These are phyloP conservation scores for Himalopsyche kuldschensis DNA, from an alignment of 2,888 invertebrate species.

Conservation along the genomic window DNA sequence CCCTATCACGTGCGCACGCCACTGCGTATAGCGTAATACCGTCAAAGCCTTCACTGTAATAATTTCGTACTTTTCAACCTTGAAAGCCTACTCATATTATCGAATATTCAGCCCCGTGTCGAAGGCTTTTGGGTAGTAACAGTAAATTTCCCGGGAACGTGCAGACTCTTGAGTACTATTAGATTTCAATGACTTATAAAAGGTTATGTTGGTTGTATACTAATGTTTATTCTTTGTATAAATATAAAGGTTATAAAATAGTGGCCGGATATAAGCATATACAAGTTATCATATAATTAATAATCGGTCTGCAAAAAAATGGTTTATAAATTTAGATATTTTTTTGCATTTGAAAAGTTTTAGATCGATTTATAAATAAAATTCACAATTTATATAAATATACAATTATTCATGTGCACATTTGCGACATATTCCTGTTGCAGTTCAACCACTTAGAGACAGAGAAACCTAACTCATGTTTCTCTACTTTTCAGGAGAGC, in stretches of 20 bases:
- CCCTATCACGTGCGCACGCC: not conserved
- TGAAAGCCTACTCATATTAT: not conserved
- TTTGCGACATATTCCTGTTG: too few relatives aligned
- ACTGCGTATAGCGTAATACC: not conserved
- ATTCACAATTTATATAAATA: too few relatives aligned
- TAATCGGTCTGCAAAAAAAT: too few relatives aligned
- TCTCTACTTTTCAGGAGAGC: too few relatives aligned
- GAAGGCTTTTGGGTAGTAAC: not conserved
- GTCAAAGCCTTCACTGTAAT: not conserved
- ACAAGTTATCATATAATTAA: too few relatives aligned
- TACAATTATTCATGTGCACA: too few relatives aligned
- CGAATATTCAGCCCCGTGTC: not conserved
- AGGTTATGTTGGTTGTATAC: not conserved
- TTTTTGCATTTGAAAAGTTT: too few relatives aligned
- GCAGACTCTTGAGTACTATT: not conserved
- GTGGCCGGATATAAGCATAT: not conserved
- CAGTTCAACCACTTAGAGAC: too few relatives aligned
- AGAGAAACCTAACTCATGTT: too few relatives aligned
- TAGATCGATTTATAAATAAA: too few relatives aligned
- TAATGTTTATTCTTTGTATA: not conserved
- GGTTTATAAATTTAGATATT: not conserved
- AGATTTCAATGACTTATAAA: not conserved
- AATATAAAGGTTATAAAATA: not conserved
- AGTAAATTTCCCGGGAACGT: not conserved
- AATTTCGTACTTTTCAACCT: not conserved